These are phyloP conservation scores for Aphodius sticticus DNA, from an alignment of 2,888 invertebrate species.

Conservation along the genomic window DNA sequence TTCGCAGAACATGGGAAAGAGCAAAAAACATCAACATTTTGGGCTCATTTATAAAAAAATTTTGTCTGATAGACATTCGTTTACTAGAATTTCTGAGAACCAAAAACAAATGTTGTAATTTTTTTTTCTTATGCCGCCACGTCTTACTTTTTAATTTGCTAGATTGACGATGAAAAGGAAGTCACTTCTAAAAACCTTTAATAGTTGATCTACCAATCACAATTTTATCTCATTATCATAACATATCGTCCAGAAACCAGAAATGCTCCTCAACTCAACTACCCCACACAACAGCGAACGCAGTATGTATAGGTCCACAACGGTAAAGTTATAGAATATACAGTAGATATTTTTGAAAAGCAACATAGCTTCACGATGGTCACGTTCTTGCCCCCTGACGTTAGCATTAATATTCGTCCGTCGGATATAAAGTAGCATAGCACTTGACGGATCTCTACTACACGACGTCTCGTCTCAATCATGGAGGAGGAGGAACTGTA, in stretches of 20 bases:
- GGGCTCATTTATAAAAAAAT: too few species aligned
- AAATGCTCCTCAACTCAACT: neutral
- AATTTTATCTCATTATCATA: neutral
- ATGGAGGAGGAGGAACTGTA: neutral
- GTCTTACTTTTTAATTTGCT: too few species aligned
- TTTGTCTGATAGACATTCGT: too few species aligned
- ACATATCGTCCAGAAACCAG: neutral
- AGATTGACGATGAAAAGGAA: too few species aligned
- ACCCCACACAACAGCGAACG: neutral
- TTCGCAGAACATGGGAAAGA: too few species aligned
- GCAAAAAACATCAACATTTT: too few species aligned
- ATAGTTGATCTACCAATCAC: too few species aligned
- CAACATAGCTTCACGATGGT: neutral
- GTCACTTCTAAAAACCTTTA: too few species aligned
- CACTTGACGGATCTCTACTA: neutral
- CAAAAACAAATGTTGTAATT: too few species aligned
- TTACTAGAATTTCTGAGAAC: too few species aligned
- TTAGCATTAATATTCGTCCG: neutral
- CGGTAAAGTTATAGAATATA: neutral
- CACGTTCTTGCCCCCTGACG: slow-evolving; percentile 4
- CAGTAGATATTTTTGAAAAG: neutral
- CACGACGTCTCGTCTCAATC: neutral
- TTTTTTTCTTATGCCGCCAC: too few species aligned
- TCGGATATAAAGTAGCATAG: neutral
- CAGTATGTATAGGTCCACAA: neutral